A percentile compares a stretch with the other conserved stretches of the same genome.
Evolutionary conservation across 2,113 vertebrate genomes (phyloP).

Genomic region (Psilopsiagon aurifrons): DNA sequence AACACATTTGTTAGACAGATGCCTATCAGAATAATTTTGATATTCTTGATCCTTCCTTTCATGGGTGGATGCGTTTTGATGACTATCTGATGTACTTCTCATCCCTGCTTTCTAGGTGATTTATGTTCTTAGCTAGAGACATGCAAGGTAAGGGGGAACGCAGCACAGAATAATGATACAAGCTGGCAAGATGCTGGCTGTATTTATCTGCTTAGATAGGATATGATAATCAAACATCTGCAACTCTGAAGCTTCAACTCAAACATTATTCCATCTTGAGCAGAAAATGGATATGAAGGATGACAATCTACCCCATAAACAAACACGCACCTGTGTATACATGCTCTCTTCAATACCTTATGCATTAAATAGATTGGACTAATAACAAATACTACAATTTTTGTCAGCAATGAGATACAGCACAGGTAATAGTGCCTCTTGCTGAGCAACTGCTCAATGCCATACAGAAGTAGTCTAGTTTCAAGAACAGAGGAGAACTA

Average conservation of each 20-base stretch:
- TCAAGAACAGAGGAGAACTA: not conserved
- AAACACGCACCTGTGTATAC: not conserved
- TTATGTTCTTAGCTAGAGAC: not conserved
- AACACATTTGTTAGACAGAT: not conserved
- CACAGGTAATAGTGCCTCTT: not conserved
- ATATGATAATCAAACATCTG: slow-evolving; percentile 16
- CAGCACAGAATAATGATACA: not conserved
- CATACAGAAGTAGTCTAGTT: not conserved
- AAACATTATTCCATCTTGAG: not conserved
- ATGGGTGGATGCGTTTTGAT: not conserved
- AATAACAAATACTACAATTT: not conserved
- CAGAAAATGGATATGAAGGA: not conserved
- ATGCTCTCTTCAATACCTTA: not conserved
- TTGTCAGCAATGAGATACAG: not conserved
- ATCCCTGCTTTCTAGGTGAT: not conserved
- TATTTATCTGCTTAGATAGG: not conserved
- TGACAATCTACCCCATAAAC: not conserved
- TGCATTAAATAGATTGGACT: not conserved
- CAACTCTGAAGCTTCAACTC: not conserved
- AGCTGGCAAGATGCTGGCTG: not conserved
- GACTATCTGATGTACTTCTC: not conserved
- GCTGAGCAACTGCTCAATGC: not conserved
- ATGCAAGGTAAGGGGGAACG: not conserved
- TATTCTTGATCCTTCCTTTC: not conserved
- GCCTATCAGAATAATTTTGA: not conserved